These are phyloP conservation scores for Gymnocephalus cernua DNA, from an alignment of 2,113 vertebrate genomes.

Conservation along the genomic window DNA sequence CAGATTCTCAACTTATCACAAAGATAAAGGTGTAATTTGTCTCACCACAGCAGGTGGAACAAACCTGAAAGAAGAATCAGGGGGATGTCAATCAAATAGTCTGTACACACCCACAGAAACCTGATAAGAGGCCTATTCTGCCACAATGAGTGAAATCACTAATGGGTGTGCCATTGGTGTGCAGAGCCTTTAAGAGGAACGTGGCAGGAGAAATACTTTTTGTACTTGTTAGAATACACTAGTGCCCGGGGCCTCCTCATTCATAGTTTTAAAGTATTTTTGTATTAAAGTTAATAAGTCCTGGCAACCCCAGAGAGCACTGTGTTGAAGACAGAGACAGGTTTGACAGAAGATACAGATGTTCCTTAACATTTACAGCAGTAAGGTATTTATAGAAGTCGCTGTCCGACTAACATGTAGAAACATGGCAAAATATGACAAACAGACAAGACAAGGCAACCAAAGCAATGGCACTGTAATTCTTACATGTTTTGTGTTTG, in stretches of 20 bases:
- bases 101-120: conserved; percentile 16
- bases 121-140: conserved; percentile 14
- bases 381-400: conserved; percentile 2
- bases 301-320: neutral
- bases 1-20: neutral
- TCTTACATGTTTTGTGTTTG: neutral
- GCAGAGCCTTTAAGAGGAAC: neutral
- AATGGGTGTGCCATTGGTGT: neutral
- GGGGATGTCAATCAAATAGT: conserved; percentile 21
- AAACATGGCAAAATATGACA: neutral
- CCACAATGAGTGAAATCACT: conserved; percentile 2
- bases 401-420: neutral
- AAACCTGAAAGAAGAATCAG: neutral
- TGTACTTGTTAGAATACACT: neutral
- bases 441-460: neutral
- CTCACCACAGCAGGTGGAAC: neutral
- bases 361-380: conserved; percentile 42
- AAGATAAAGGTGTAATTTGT: conserved; percentile 30
- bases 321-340: neutral
- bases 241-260: neutral
- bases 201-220: neutral
- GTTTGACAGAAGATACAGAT: conserved; percentile 16
- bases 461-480: neutral
- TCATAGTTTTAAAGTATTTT: neutral
- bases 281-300: neutral